Conservation (phyloP, 2,888 invertebrate species). For the Trypoxylon attenuatum region DNA sequence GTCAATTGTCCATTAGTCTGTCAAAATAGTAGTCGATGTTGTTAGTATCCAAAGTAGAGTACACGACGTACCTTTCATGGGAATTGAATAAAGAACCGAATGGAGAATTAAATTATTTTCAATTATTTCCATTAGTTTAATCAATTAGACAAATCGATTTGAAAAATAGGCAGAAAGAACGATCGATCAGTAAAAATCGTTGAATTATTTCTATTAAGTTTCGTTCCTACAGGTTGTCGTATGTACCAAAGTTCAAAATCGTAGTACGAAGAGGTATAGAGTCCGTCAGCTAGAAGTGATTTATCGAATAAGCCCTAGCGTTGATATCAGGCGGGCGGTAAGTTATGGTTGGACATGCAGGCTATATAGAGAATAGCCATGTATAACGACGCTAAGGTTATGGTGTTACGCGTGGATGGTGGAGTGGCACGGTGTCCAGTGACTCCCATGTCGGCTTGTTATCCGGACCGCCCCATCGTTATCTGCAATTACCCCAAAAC, state of each 20-base stretch:
- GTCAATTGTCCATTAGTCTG: slow-evolving; percentile 8
- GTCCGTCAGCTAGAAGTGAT: slow-evolving; percentile 16
- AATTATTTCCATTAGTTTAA: too few species aligned
- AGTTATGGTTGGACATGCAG: slow-evolving; percentile 47
- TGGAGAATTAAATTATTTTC: too few species aligned
- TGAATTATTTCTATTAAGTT: too few species aligned
- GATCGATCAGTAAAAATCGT: too few species aligned
- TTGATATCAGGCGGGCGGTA: slow-evolving; percentile 50
- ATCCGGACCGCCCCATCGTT: slow-evolving; percentile 73
- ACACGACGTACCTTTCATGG: slow-evolving; percentile 24
- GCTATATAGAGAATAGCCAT: slow-evolving; percentile 51
- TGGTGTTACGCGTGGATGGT: slow-evolving; percentile 58
- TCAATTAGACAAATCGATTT: not conserved
- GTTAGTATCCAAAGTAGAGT: slow-evolving; percentile 11
- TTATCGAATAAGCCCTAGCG: slow-evolving; percentile 43
- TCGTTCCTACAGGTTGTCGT: too few species aligned
- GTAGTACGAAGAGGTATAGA: not conserved
- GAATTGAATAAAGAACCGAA: slow-evolving; percentile 25
- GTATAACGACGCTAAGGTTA: slow-evolving; percentile 56
- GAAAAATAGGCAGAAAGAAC: not conserved
- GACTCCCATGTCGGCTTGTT: slow-evolving; percentile 74
- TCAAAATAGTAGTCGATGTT: slow-evolving; percentile 35
- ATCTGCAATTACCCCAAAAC: slow-evolving; percentile 74
- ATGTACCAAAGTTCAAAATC: too few species aligned
- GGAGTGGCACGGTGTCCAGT: slow-evolving; percentile 70